phyloP scores from a whole-genome alignment of 2,888 invertebrate species.

The Andrena minutula region DNA sequence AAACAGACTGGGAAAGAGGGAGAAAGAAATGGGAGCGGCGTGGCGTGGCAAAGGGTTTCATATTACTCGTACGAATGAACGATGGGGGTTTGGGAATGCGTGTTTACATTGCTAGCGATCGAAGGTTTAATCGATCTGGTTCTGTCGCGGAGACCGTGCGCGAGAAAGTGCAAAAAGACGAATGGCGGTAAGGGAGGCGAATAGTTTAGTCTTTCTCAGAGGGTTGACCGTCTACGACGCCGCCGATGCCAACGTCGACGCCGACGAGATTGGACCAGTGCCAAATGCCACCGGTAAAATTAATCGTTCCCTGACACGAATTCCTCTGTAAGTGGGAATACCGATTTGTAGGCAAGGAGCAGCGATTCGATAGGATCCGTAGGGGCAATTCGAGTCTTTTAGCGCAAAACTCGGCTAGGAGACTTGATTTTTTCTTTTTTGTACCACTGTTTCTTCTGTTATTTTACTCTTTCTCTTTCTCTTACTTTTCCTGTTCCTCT shows the following conservation, averaged over 20 bases:
- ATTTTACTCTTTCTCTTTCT: background rate
- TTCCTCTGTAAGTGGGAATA: constrained; percentile 81
- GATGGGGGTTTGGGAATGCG: too few relatives aligned
- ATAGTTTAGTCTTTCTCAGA: constrained; percentile 52
- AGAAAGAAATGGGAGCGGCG: too few relatives aligned
- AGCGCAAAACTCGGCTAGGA: background rate
- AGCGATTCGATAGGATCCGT: constrained; percentile 25
- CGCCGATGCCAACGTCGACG: constrained; percentile 51
- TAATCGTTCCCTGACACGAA: constrained; percentile 82
- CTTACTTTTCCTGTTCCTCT: background rate
- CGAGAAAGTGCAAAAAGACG: background rate
- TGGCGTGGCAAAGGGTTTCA: too few relatives aligned
- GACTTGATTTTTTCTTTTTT: background rate
- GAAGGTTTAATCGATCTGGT: constrained; percentile 2
- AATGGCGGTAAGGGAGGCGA: constrained; percentile 6
- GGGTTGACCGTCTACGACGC: constrained; percentile 36
- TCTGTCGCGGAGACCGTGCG: background rate
- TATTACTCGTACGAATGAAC: too few relatives aligned
- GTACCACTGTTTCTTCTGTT: background rate
- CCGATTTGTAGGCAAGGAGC: constrained; percentile 75
- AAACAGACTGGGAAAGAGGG: too few relatives aligned
- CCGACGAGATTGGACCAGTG: constrained; percentile 71
- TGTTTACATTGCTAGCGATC: background rate
- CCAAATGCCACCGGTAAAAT: constrained; percentile 81
- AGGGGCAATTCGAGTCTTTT: background rate